Conservation (phyloP, 2,888 invertebrate species). For the Podotricha telesiphe region DNA sequence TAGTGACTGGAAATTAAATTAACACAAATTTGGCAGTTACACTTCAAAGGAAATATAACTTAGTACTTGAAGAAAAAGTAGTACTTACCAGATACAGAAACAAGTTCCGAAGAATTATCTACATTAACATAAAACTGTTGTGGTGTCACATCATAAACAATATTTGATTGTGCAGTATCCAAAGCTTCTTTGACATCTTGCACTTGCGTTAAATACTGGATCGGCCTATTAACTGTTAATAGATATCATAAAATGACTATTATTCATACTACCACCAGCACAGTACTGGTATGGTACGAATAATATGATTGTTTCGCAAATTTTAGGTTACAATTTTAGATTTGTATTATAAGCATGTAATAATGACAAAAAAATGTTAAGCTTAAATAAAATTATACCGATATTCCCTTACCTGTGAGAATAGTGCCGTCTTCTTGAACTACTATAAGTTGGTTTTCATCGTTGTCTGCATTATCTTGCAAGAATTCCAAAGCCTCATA, state of each 20-base stretch:
- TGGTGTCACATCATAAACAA: slow-evolving; percentile 63
- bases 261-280: neutral
- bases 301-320: neutral
- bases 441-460: slow-evolving; percentile 65
- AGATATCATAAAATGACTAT: neutral
- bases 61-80: neutral
- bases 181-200: slow-evolving; percentile 59
- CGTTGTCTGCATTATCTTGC: slow-evolving; percentile 52
- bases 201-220: slow-evolving; percentile 66
- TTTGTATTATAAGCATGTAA: neutral
- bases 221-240: slow-evolving; percentile 65
- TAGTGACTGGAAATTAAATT: neutral
- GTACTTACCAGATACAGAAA: slow-evolving; percentile 60
- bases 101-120: slow-evolving; percentile 60
- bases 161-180: slow-evolving; percentile 56
- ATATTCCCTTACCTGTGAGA: slow-evolving; percentile 54
- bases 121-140: slow-evolving; percentile 71
- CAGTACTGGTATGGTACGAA: too few relatives aligned
- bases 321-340: slow-evolving; percentile 10
- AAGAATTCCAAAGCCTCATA: slow-evolving; percentile 70
- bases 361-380: neutral
- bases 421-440: slow-evolving; percentile 72
- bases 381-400: neutral
- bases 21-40: neutral
- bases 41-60: neutral